Conservation (phyloP, 1,140 invertebrate genomes). For the Bombus huntii region DNA sequence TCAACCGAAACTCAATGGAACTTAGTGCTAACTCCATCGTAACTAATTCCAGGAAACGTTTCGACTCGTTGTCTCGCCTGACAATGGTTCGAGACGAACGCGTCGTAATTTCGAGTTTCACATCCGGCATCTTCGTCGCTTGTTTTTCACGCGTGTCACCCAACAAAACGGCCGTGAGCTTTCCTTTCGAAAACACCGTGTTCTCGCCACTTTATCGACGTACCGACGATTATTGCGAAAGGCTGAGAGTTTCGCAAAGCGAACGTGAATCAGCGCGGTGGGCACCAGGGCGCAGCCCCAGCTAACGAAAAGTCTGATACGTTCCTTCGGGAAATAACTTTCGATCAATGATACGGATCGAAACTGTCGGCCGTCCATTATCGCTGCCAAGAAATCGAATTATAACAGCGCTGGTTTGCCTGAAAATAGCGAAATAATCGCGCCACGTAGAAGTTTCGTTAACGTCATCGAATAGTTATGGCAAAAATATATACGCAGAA, state of each 20-base stretch:
- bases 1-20: no score
- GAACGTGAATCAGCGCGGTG: constrained; percentile 34
- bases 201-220: constrained; percentile 24
- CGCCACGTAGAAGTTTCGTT: neutral
- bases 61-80: constrained; percentile 9
- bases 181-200: constrained; percentile 34
- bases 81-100: constrained; percentile 36
- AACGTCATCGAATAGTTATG: neutral
- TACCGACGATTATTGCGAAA: neutral
- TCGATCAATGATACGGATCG: constrained; percentile 1
- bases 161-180: constrained; percentile 23
- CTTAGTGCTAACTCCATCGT: neutral
- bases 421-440: neutral
- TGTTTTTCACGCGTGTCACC: constrained; percentile 49
- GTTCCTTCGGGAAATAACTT: constrained; percentile 15
- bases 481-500: neutral
- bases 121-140: constrained; percentile 58
- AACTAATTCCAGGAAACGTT: neutral
- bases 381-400: neutral
- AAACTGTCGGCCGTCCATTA: no score
- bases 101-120: constrained; percentile 69
- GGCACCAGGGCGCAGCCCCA: constrained; percentile 6
- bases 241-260: constrained; percentile 29
- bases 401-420: neutral
- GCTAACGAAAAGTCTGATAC: neutral